phyloP scores from a whole-genome alignment of 2,113 vertebrate genomes.

The Oncorhynchus clarkii region DNA sequence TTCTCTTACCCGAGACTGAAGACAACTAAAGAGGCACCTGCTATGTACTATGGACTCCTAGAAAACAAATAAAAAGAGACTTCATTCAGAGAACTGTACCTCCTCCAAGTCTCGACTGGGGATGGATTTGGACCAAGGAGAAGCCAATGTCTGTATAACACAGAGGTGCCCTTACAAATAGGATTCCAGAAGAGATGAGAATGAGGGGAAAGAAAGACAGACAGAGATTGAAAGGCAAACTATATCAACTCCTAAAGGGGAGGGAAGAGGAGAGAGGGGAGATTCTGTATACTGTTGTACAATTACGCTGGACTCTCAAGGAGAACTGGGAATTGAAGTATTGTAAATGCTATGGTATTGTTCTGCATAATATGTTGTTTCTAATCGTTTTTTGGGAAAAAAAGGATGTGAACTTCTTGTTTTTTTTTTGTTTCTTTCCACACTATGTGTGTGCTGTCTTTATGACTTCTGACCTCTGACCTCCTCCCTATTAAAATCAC shows the following conservation, averaged over 20 bases:
- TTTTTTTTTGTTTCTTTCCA: conserved; percentile 77
- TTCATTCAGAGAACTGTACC: conserved; percentile 77
- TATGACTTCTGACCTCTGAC: conserved; percentile 81
- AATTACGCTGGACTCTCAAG: conserved; percentile 94
- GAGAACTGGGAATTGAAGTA: conserved; percentile 96
- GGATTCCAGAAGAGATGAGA: background rate
- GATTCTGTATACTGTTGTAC: conserved; percentile 90
- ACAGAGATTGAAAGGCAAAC: conserved; percentile 81
- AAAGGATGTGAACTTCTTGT: conserved; percentile 96
- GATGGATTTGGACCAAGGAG: conserved; percentile 85
- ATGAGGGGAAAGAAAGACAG: conserved; percentile 1
- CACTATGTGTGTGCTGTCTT: conserved; percentile 97
- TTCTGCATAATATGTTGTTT: conserved; percentile 99
- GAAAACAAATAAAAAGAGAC: conserved; percentile 72
- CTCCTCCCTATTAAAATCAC: conserved; percentile 83
- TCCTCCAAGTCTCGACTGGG: conserved; percentile 66
- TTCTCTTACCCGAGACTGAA: conserved; percentile 57
- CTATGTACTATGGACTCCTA: conserved; percentile 78
- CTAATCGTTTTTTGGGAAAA: conserved; percentile 97
- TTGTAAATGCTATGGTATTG: conserved; percentile 99
- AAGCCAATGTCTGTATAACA: conserved; percentile 82
- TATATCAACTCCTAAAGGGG: conserved; percentile 79
- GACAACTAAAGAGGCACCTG: conserved; percentile 71
- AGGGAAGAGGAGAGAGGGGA: conserved; percentile 69
- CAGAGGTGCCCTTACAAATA: conserved; percentile 15